Conservation (phyloP, 2,113 vertebrate genomes). For the Eptesicus fuscus region DNA sequence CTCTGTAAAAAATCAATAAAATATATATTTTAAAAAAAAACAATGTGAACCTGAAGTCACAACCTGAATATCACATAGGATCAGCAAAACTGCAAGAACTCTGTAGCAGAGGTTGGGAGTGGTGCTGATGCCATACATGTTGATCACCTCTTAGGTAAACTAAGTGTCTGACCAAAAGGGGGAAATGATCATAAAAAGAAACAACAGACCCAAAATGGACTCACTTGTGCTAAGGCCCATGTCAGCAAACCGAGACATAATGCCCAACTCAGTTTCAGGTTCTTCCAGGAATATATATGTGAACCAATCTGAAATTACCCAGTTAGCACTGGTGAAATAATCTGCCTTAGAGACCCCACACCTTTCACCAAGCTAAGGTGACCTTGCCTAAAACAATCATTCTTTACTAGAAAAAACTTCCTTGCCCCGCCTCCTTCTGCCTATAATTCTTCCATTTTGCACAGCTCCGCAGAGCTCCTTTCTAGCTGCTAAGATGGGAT, state of each 20-base stretch:
- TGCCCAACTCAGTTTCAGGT: no score
- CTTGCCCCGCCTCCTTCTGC: neutral
- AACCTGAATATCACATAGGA: neutral
- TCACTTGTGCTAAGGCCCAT: neutral
- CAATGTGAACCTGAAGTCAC: neutral
- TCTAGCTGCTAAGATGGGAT: neutral
- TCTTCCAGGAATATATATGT: neutral
- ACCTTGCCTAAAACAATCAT: neutral
- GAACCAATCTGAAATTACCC: neutral
- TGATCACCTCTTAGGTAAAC: neutral
- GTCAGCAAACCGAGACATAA: neutral
- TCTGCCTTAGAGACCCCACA: neutral
- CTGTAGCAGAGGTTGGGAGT: neutral
- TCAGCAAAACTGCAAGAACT: neutral
- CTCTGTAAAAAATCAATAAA: no score
- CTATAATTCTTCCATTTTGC: neutral
- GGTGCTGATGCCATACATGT: no score
- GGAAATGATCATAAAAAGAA: neutral
- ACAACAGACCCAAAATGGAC: neutral
- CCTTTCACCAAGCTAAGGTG: neutral
- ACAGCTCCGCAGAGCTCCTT: neutral
- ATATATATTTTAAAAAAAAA: no score
- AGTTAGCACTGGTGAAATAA: neutral
- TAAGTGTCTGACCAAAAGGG: neutral
- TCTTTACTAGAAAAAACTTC: neutral